phyloP scores from a whole-genome alignment of 2,113 vertebrate species.

The Vulpes lagopus region DNA sequence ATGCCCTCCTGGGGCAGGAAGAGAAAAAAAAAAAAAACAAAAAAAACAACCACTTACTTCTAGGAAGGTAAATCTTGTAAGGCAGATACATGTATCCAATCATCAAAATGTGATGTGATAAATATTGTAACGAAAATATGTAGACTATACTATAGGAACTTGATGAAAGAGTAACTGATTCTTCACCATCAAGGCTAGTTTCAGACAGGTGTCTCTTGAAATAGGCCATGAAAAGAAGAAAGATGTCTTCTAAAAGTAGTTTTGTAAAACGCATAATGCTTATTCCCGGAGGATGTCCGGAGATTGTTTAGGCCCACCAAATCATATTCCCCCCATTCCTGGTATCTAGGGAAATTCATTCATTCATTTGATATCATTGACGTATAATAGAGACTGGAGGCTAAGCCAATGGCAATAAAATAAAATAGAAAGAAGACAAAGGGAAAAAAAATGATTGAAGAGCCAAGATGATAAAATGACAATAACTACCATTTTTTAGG shows the following conservation, averaged over 20 bases:
- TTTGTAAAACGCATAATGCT: neutral
- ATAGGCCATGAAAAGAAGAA: neutral
- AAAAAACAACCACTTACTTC: neutral
- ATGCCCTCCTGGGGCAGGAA: neutral
- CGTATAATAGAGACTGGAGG: neutral
- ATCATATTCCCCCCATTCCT: neutral
- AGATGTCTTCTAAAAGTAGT: neutral
- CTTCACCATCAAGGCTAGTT: neutral
- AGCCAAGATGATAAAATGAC: neutral
- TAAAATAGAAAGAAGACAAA: neutral
- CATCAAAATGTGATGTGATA: neutral
- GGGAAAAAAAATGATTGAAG: neutral
- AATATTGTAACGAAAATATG: neutral
- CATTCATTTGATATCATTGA: neutral
- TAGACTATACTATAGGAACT: neutral
- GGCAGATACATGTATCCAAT: neutral
- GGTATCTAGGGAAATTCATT: neutral
- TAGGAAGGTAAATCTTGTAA: neutral
- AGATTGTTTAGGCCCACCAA: neutral
- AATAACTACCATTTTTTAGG: neutral
- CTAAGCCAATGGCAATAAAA: neutral
- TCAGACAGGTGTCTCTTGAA: neutral
- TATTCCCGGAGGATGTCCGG: neutral
- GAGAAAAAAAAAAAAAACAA: neutral
- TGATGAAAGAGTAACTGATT: conserved; percentile 29